Percentiles rank a stretch among this genome's conserved stretches.
phyloP scores from a whole-genome alignment of 1,140 invertebrate genomes.

The Drosophila ananassae region DNA sequence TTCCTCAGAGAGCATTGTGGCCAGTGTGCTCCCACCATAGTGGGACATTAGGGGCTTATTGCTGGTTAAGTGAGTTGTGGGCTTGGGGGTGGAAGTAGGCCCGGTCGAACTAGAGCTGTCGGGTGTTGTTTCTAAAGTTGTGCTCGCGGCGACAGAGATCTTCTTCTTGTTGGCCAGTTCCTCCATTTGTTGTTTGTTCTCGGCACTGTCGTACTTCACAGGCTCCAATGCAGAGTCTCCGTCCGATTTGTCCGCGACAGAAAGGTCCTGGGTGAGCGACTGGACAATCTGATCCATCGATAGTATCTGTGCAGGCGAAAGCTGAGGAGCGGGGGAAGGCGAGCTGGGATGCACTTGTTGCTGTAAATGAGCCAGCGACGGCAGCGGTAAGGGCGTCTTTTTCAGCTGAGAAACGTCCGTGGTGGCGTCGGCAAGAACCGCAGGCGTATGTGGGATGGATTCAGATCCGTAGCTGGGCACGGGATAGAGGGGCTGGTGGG shows the following conservation, averaged over 20 bases:
- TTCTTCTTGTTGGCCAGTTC: slow-evolving; percentile 56
- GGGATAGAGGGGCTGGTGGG: slow-evolving; percentile 60
- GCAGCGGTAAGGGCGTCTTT: slow-evolving; percentile 47
- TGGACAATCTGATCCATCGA: slow-evolving; percentile 77
- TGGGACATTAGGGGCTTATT: slow-evolving; percentile 35
- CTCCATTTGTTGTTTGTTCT: slow-evolving; percentile 47
- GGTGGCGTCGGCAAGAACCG: neutral
- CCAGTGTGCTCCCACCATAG: slow-evolving; percentile 71
- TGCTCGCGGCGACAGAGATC: slow-evolving; percentile 1
- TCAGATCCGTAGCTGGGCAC: slow-evolving; percentile 61
- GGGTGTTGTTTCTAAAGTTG: neutral
- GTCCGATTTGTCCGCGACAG: slow-evolving; percentile 42
- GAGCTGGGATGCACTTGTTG: slow-evolving; percentile 59
- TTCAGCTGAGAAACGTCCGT: slow-evolving; percentile 38
- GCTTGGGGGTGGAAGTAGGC: slow-evolving; percentile 20
- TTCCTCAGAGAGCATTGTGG: slow-evolving; percentile 69
- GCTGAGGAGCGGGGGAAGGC: slow-evolving; percentile 55
- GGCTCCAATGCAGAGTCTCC: slow-evolving; percentile 17
- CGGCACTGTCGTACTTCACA: slow-evolving; percentile 59
- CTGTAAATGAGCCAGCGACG: slow-evolving; percentile 61
- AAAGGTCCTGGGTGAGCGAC: slow-evolving; percentile 60
- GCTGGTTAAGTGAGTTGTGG: slow-evolving; percentile 34
- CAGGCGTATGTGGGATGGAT: slow-evolving; percentile 25
- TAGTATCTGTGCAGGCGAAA: slow-evolving; percentile 60
- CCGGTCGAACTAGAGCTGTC: neutral